These are phyloP conservation scores for Pangasianodon gigas DNA, from an alignment of 2,113 vertebrate genomes.

Conservation along the genomic window DNA sequence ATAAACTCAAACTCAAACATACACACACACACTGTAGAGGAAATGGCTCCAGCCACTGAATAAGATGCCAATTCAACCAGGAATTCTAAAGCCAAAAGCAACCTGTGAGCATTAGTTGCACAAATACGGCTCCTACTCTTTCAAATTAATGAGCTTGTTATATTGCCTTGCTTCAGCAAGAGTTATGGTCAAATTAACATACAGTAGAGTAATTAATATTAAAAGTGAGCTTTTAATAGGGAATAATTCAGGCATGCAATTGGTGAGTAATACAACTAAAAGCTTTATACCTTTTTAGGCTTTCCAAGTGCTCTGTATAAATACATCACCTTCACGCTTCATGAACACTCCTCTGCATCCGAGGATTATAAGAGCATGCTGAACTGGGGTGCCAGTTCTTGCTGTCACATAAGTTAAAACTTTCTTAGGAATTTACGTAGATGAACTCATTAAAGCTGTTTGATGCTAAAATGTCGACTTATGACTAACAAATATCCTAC, in stretches of 20 bases:
- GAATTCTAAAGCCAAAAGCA: slow-evolving; percentile 59
- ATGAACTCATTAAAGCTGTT: no score
- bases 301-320: slow-evolving; percentile 6
- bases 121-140: slow-evolving; percentile 57
- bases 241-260: background rate
- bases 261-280: no score
- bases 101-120: slow-evolving; percentile 61
- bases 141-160: slow-evolving; percentile 49
- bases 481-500: background rate
- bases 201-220: background rate
- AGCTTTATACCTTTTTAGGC: background rate
- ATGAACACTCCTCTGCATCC: slow-evolving; percentile 31
- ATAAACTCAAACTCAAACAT: slow-evolving; percentile 24
- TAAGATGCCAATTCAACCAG: slow-evolving; percentile 53
- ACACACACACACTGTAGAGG: slow-evolving; percentile 49
- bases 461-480: no score
- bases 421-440: no score
- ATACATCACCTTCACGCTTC: slow-evolving; percentile 38
- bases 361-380: slow-evolving; percentile 16
- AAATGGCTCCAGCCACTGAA: slow-evolving; percentile 59
- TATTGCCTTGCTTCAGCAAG: background rate
- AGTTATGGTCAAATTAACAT: background rate
- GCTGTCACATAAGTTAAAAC: no score
- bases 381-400: background rate
- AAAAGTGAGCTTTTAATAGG: background rate